These are phyloP conservation scores for Eupithecia subfuscata DNA, from an alignment of 2,888 invertebrate species.

Conservation along the genomic window DNA sequence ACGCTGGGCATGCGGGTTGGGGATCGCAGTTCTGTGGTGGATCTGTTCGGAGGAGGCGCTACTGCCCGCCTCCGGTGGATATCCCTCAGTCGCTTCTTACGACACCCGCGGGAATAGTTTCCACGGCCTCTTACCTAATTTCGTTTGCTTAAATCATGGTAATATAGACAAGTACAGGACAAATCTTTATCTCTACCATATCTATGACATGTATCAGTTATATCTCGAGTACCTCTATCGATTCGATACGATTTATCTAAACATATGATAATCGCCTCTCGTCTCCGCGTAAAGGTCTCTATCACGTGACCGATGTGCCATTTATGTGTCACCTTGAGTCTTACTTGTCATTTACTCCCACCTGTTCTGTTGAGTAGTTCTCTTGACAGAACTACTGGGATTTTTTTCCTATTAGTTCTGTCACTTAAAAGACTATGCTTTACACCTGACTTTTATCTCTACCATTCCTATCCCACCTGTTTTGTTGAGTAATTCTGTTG, in stretches of 20 bases:
- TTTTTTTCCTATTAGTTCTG: too few relatives aligned
- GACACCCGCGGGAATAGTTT: background rate
- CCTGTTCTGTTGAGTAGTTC: too few relatives aligned
- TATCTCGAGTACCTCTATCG: constrained; percentile 1
- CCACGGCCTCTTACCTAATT: background rate
- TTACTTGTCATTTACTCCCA: background rate
- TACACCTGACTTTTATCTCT: too few relatives aligned
- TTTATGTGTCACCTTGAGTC: background rate
- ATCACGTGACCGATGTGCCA: background rate
- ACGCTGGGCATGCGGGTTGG: too few relatives aligned
- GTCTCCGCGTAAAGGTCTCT: background rate
- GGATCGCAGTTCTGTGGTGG: too few relatives aligned
- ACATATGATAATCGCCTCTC: background rate
- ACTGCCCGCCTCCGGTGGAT: background rate
- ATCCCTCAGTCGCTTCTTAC: background rate
- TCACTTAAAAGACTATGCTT: too few relatives aligned
- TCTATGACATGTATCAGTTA: background rate
- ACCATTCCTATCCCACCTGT: too few relatives aligned
- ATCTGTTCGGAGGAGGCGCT: background rate
- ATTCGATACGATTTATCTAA: background rate
- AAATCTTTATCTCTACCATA: background rate
- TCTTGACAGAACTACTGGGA: too few relatives aligned
- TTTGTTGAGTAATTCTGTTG: too few relatives aligned
- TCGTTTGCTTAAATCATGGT: background rate
- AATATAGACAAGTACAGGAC: background rate